Base-by-base conservation (phyloP, 2,888 invertebrate species). In the Morinoia aosen region DNA sequence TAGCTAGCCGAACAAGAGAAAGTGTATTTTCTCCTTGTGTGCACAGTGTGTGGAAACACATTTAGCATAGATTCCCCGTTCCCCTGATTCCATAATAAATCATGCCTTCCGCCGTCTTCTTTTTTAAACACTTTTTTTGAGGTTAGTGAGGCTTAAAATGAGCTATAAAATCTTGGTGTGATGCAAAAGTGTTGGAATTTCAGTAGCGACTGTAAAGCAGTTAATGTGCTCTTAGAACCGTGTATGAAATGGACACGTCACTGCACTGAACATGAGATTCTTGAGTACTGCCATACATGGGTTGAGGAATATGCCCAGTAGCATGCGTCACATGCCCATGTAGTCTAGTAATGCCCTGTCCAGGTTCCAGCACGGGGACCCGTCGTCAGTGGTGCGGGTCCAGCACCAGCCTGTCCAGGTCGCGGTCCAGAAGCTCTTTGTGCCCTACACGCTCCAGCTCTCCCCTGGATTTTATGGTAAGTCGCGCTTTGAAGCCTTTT, bases 361-460 rank as follows among this genome's bases (percentile, higher is more conserved):
- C 93, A 93, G 93, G 93, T 93, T 93, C 93, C 93, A 93, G 48
- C 93, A 93, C 48, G 93, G 57, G 16, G 57, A 93, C 33, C 57
- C 19, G 14, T 93, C 93, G 1, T 93, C 93, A 19, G 93, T 93
- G 93, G 93, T 93, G 57, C 93, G 57, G 8, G 93, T 93, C 5
- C 93, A 93, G 33, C 93, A 93, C 57, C 93, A 93, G 93, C 93
- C 93, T 3, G 93, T 93, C 57, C 93, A 93, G 57, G 93, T 93
- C 48, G 93, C 93, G 2, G 93, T 93, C 5, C 93, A 93, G 33
- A 93, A 93, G 93, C 93, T 93, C 57, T 93, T 93, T 19, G 93
- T 93, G 57, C 93, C 93, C 57, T 93, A 93, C 57, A 93, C 93
- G 57, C 93, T 93, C 33, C n/a, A 39, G 33, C 57, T 93, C 90